Base-by-base conservation (phyloP, 2,888 invertebrate genomes). In the Punctoribates punctum region DNA sequence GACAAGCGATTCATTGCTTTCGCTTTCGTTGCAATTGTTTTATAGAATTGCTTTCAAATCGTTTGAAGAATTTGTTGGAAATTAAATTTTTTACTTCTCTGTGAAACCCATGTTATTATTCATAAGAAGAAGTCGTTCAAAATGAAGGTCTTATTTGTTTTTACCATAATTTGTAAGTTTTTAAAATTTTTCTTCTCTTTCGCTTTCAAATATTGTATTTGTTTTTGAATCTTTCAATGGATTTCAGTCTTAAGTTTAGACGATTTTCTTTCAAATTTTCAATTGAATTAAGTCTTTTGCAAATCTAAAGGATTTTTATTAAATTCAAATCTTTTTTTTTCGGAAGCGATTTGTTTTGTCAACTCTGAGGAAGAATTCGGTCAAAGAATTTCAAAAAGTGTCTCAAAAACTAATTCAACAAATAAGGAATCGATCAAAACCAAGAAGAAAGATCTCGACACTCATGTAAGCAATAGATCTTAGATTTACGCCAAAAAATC, bases 301-400 rank as follows among this genome's bases (percentile, higher is more conserved):
- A 54, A 57, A 25, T 42, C 13, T 42, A 42, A 42, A 42, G 13
- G 8, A 8, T 13, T 42, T 34, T 42, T 42, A 42, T 42, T 42
- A 42, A 42, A 42, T 42, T 42, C 11, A 11, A 9, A 42, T 42
- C 42, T 42, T 11, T 54, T 54, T 20, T 54, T 54, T 54, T 51
- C n/a, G 1, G 9, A 54, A 62, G 62, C 62, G 3, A 62, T 62
- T 62, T 15, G 8, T 62, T 17, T 29, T 34, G 34, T 62, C 62
- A 62, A 62, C 6, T 62, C 27, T 62, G 62, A 62, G 11, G 17
- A 29, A 62, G 62, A 62, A 62, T 62, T 62, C n/a, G 62, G 62
- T 29, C 62, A 62, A 62, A 62, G 62, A 34, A 62, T 62, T 9
- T 62, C 62, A 0, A 62, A 62, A 62, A 62, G 0, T 62, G 62